Percentiles rank a stretch among this genome's conserved stretches.
Conservation (phyloP, 2,113 vertebrate genomes). For the Coracopsis vasa region DNA sequence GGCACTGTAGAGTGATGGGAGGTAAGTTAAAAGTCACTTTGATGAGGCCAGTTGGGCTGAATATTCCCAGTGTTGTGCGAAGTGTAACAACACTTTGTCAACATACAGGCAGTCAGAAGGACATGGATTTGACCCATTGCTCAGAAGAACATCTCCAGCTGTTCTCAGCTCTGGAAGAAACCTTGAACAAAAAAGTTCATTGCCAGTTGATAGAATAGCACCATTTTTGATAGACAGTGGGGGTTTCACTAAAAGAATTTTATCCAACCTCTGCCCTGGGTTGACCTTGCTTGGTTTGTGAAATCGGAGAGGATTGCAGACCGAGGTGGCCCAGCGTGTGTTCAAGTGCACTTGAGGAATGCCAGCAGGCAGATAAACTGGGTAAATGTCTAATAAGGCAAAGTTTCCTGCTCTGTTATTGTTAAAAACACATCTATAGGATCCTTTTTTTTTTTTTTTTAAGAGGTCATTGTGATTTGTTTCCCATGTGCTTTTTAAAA, state of each 20-base stretch:
- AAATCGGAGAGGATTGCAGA: slow-evolving; percentile 25
- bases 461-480: slow-evolving; percentile 11
- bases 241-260: neutral
- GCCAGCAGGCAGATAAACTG: slow-evolving; percentile 24
- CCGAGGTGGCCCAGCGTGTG: slow-evolving; percentile 13
- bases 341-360: slow-evolving; percentile 15
- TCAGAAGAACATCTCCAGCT: neutral
- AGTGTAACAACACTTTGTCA: neutral
- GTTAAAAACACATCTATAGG: slow-evolving; percentile 16
- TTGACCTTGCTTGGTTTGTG: slow-evolving; percentile 39
- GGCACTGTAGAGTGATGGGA: neutral
- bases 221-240: neutral
- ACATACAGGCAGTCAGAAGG: neutral
- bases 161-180: neutral
- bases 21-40: neutral
- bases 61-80: neutral
- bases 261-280: slow-evolving; percentile 8
- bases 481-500: neutral
- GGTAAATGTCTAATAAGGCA: slow-evolving; percentile 21
- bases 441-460: neutral
- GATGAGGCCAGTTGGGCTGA: neutral
- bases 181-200: neutral
- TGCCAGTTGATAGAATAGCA: neutral
- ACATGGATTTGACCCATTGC: neutral
- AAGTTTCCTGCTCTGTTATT: slow-evolving; percentile 37